Base-by-base conservation (phyloP, 2,888 invertebrate genomes). In the Chelonus formosanus region DNA sequence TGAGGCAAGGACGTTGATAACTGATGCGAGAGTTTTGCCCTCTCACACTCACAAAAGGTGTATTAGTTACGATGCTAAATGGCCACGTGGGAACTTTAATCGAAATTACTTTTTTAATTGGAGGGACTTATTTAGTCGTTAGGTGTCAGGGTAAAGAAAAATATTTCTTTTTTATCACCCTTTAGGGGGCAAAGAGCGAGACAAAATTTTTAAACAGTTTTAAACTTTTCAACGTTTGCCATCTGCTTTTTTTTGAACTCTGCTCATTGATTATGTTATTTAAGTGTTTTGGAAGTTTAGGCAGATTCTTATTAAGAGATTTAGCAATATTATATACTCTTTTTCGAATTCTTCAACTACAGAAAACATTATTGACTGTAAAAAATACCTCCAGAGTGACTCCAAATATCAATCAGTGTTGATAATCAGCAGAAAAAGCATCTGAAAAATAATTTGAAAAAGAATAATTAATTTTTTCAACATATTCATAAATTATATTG, bases 21-120 rank as follows among this genome's bases (percentile, higher is more conserved):
- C 70, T 67, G 68, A 65, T 62, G 63, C 57, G 20, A 52, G 52
- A 64, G 50, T 61, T 64, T 61, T 53, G 71, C 66, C 72, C 63
- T 72, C 73, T 68, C 73, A 68, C 67, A 47, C 47, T n/a, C 40
- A 36, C 50, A 52, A 20, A 48, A 20, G 10, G 48, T 36, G 50
- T 35, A 60, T 58, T 58, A 34, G 75, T 78, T 78, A 76, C 76
- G 71, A 74, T 74, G 77, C 73, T 74, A 73, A 76, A 78, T 73
- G 72, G 79, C 72, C 78, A 73, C 79, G 58, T 75, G 67, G 80
- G 80, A 79, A 80, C 79, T 80, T 76, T 82, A 80, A 81, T 83
- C 82, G 82, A 81, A 82, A 83, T 82, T 77, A 81, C 78, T 82
- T 83, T 83, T 83, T 83, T 83, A 83, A 83, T 82, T 81, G 81